phyloP scores from a whole-genome alignment of 2,113 vertebrate species.

The Rhinolophus sinicus region DNA sequence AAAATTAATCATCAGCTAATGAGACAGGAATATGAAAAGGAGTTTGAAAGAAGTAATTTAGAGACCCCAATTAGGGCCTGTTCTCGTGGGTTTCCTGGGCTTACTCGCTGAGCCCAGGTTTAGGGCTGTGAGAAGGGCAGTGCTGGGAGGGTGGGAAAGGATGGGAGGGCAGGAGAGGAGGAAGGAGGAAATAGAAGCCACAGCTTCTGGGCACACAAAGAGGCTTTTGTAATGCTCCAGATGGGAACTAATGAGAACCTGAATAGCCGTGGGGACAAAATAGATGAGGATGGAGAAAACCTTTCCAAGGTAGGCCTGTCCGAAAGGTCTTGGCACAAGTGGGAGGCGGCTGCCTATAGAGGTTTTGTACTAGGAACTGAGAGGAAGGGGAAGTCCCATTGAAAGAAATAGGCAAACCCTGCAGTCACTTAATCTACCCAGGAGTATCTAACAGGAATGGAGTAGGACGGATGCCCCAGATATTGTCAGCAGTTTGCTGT shows the following conservation, averaged over 20 bases:
- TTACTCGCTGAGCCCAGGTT: background rate
- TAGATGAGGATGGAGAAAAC: background rate
- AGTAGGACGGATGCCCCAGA: background rate
- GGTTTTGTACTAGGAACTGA: background rate
- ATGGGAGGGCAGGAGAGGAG: too few relatives aligned
- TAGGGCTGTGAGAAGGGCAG: background rate
- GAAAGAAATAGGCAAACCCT: background rate
- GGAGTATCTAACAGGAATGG: background rate
- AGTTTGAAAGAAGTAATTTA: conserved; percentile 63
- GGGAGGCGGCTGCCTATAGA: background rate
- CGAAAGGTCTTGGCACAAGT: background rate
- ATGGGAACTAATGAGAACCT: background rate
- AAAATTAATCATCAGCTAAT: conserved; percentile 73
- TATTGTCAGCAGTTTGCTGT: accelerated
- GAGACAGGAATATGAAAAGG: conserved; percentile 56
- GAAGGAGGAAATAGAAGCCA: background rate
- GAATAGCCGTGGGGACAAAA: background rate
- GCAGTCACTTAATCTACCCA: background rate
- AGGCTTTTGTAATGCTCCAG: background rate
- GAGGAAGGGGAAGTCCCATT: background rate
- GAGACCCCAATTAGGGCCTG: conserved; percentile 45
- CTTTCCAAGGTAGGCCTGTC: background rate
- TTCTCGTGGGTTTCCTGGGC: background rate
- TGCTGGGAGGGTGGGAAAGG: accelerated
- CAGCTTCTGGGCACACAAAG: background rate